A percentile compares a stretch with the other conserved stretches of the same genome.
Conservation (phyloP, 2,113 vertebrate species). For the Phylloscopus trochiloides region DNA sequence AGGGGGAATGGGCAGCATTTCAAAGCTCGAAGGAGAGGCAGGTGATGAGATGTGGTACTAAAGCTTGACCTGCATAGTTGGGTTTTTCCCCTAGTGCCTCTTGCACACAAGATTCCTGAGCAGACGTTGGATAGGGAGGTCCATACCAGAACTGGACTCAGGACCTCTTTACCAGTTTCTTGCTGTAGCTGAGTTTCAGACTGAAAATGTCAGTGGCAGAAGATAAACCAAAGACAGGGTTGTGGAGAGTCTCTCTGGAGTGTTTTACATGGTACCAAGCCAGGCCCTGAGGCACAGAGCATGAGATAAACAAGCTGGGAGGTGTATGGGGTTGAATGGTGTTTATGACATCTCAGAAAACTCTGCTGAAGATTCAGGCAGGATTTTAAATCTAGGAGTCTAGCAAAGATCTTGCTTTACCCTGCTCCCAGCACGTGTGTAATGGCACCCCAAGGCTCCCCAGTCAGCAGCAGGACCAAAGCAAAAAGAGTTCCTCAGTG, state of each 20-base stretch:
- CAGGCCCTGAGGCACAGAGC: not conserved
- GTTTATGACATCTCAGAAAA: not conserved
- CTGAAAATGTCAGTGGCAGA: not conserved
- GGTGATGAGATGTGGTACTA: not conserved
- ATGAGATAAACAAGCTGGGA: rapidly evolving
- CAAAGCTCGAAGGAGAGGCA: rapidly evolving
- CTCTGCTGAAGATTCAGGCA: not conserved
- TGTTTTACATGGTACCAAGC: not conserved
- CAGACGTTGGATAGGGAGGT: rapidly evolving
- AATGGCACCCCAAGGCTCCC: not conserved
- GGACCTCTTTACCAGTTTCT: not conserved
- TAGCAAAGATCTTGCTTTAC: not conserved
- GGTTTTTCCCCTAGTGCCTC: not conserved
- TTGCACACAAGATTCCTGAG: not conserved
- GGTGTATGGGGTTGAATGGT: not conserved
- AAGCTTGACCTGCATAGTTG: not conserved
- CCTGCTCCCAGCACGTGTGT: not conserved
- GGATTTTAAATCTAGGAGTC: not conserved
- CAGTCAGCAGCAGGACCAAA: not conserved
- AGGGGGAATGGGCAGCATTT: not conserved
- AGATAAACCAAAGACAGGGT: not conserved
- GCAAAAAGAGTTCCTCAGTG: not conserved
- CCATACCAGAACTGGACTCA: not conserved
- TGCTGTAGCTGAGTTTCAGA: not conserved
- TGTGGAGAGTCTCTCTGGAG: not conserved